Conservation (phyloP, 2,888 invertebrate species). For the Dioctria rufipes region DNA sequence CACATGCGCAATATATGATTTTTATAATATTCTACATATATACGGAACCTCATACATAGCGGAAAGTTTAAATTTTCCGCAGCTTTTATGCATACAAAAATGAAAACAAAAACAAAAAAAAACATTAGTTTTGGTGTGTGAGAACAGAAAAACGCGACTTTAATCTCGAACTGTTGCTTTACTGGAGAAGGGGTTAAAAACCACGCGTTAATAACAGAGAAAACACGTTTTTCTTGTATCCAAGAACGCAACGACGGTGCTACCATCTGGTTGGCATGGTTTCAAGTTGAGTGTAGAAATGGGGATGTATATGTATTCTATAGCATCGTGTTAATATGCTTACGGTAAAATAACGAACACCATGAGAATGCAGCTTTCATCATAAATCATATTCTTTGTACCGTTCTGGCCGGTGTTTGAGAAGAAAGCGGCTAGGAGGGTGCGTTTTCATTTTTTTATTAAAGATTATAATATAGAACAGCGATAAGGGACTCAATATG, state of each 20-base stretch:
- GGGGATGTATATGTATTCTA: too few relatives aligned
- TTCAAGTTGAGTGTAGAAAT: not conserved
- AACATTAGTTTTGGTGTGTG: not conserved
- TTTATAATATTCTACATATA: not conserved
- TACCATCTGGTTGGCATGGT: conserved; percentile 29
- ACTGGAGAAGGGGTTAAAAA: not conserved
- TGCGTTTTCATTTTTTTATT: too few relatives aligned
- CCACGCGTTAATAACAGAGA: conserved; percentile 9
- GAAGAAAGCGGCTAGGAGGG: too few relatives aligned
- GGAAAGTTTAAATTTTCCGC: conserved; percentile 8
- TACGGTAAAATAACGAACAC: conserved; percentile 40
- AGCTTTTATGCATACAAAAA: not conserved
- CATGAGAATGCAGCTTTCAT: not conserved
- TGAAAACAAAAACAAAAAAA: not conserved
- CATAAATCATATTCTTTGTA: too few relatives aligned
- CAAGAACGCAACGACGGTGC: not conserved
- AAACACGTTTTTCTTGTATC: conserved; percentile 30
- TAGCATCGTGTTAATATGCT: not conserved
- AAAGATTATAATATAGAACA: too few relatives aligned
- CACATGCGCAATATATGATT: too few relatives aligned
- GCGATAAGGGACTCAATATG: too few relatives aligned
- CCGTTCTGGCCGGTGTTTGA: too few relatives aligned
- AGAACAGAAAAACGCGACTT: not conserved
- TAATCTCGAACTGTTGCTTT: too few relatives aligned
- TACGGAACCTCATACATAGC: conserved; percentile 8